Percentiles rank a stretch among this genome's conserved stretches.
Conservation (phyloP, 2,888 invertebrate genomes). For the Diadromus collaris region DNA sequence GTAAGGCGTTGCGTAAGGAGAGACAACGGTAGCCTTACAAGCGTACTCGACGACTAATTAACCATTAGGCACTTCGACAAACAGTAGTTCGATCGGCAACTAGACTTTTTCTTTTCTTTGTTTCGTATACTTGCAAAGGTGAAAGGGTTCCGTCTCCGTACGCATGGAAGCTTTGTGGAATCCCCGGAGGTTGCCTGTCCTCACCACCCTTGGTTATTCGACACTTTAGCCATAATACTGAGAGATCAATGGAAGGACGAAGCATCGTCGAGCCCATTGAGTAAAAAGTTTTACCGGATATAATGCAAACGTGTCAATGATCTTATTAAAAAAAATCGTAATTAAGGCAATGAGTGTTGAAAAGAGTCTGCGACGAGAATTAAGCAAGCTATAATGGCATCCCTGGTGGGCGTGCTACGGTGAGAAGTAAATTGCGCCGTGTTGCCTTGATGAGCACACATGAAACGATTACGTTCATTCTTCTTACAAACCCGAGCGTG, state of each 20-base stretch:
- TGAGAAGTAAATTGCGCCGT: conserved; percentile 29
- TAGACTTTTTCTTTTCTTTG: conserved; percentile 10
- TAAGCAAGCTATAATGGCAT: conserved; percentile 2
- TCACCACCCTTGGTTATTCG: not conserved
- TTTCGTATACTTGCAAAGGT: not conserved
- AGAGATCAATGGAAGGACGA: not conserved
- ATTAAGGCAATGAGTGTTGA: not conserved
- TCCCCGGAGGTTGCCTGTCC: not conserved
- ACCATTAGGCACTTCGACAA: conserved; percentile 61
- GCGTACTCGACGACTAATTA: conserved; percentile 63
- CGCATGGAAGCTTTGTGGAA: not conserved
- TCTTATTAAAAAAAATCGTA: not conserved
- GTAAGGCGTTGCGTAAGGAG: conserved; percentile 60
- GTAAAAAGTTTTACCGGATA: not conserved
- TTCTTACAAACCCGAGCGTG: not conserved
- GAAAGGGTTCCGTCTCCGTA: not conserved
- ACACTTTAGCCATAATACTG: not conserved
- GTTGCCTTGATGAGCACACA: conserved; percentile 25
- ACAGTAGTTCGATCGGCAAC: conserved; percentile 56
- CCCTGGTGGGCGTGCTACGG: conserved; percentile 17
- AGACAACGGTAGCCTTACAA: conserved; percentile 66
- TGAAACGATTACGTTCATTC: conserved; percentile 23
- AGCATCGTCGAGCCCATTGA: conserved; percentile 1
- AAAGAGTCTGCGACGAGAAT: conserved; percentile 1
- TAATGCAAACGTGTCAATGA: not conserved